Evolutionary conservation across 2,888 invertebrate species (phyloP), one percentile per base, ranked within the genome.

Genomic region (Ommatoiulus sabulosus): DNA sequence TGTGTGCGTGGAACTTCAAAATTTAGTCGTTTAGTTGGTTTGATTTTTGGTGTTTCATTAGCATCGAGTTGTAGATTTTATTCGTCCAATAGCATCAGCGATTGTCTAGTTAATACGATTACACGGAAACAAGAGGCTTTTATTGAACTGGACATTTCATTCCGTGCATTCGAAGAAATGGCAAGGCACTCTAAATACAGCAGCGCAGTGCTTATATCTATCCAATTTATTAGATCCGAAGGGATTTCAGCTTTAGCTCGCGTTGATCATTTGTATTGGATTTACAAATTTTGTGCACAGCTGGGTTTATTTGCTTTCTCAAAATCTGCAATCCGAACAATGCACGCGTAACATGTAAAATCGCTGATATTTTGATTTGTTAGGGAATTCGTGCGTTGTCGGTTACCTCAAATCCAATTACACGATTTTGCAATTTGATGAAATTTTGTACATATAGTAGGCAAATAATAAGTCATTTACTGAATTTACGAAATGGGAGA

Each of bases 61-160:
- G 35, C 35, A 80, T 80, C 80, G 35, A 35, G 80, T 35, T 80
- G 35, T 35, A 80, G 12, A 24, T 24, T 72, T 35, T 35, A 24
- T 72, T 72, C 24, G 24, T 72, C 24, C 24, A 72, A 20, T 24
- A 80, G 80, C 1, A 80, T 80, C 80, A 80, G 35, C 80, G 35
- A 80, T 80, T 80, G 80, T 80, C 80, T 43, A 35, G 6, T 80
- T 80, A 80, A 80, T 80, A 35, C 80, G 80, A 80, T 80, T 80
- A 80, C 35, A 24, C 7, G 80, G 15, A 80, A 80, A 80, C 80
- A 80, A 80, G 35, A 80, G 80, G 35, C 35, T 80, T 72, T 72
- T 80, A 80, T 80, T 80, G 35, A 15, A 80, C 80, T 80, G 80
- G 80, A 80, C 80, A 72, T 72, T 20, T 10, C 20, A 72, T 24